Conservation (phyloP, 2,113 vertebrate species). For the Microcebus jonahi region DNA sequence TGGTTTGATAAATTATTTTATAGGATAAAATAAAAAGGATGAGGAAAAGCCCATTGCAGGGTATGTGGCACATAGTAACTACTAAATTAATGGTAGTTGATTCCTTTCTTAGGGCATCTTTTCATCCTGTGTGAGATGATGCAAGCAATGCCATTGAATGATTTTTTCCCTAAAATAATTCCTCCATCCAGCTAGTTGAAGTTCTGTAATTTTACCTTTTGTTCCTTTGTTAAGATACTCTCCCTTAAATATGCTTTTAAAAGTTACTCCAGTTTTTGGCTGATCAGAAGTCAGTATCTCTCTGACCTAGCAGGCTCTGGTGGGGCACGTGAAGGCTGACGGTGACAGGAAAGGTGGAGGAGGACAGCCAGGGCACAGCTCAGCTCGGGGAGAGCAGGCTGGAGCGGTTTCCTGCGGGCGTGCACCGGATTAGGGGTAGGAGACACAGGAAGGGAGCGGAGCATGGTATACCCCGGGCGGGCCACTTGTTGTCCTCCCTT, state of each 20-base stretch:
- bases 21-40: neutral
- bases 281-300: neutral
- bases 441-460: neutral
- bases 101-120: neutral
- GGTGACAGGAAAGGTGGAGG: neutral
- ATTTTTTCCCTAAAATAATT: neutral
- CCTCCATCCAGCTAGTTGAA: neutral
- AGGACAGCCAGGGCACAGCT: neutral
- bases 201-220: neutral
- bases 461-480: neutral
- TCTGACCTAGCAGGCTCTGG: neutral
- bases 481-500: neutral
- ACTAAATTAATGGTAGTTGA: neutral
- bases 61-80: neutral
- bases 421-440: rapidly evolving
- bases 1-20: neutral
- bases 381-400: neutral
- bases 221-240: neutral
- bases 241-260: neutral
- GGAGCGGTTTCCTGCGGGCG: neutral
- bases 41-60: neutral
- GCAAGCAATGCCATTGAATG: neutral
- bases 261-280: neutral
- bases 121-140: neutral
- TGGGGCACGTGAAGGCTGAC: neutral